These are phyloP conservation scores for Lasioglossum figueresi DNA, from an alignment of 2,888 invertebrate species.

Conservation along the genomic window DNA sequence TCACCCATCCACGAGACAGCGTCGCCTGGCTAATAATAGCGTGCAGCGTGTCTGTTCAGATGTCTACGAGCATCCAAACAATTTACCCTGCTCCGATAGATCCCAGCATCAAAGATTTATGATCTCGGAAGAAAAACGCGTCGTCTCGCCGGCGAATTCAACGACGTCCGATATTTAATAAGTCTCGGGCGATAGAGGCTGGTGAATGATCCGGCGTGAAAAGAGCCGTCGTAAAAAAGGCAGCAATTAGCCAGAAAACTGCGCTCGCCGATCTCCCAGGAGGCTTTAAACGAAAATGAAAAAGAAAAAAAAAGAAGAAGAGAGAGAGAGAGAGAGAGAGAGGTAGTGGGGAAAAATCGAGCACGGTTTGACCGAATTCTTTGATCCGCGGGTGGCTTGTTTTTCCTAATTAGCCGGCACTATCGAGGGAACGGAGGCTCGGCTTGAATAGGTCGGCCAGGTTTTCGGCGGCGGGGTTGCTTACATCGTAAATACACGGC, in stretches of 20 bases:
- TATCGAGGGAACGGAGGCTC: constrained; percentile 24
- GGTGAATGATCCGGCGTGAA: not conserved
- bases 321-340: not conserved
- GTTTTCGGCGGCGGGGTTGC: constrained; percentile 43
- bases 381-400: constrained; percentile 12
- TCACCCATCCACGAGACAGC: not conserved
- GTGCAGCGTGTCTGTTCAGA: not conserved
- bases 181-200: not conserved
- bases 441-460: constrained; percentile 28
- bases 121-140: not conserved
- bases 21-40: not conserved
- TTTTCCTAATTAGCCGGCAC: constrained; percentile 46
- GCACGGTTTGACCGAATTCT: constrained; percentile 24
- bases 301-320: not conserved
- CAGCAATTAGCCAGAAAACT: not conserved
- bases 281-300: not conserved
- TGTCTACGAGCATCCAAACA: not conserved
- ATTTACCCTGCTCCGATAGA: not conserved
- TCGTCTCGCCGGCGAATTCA: not conserved
- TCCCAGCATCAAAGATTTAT: not conserved
- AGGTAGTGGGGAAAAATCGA: not conserved
- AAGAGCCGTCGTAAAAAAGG: not conserved
- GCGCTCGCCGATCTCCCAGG: not conserved
- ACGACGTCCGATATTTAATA: constrained; percentile 2
- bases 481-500: constrained; percentile 62